phyloP scores from a whole-genome alignment of 2,797 vertebrate genomes.

The Oceanodroma leucorhoa region DNA sequence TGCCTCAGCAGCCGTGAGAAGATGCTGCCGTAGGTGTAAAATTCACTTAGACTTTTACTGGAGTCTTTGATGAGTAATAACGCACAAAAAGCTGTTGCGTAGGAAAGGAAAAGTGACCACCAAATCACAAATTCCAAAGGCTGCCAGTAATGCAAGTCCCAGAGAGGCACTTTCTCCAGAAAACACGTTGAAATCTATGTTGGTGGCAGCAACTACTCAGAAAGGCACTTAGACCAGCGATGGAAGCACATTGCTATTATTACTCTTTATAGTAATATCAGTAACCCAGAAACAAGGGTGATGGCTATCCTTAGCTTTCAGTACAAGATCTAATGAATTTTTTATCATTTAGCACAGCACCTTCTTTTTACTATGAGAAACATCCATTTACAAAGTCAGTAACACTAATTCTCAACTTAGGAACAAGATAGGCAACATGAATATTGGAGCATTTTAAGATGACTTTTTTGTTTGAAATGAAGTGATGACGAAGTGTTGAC shows the following conservation, averaged over 20 bases:
- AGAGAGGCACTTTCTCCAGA: neutral
- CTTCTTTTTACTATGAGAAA: neutral
- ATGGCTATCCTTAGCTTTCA: neutral
- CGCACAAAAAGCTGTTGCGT: neutral
- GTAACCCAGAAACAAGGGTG: neutral
- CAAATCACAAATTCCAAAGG: neutral
- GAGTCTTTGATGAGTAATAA: neutral
- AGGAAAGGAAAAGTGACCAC: neutral
- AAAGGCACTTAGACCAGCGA: neutral
- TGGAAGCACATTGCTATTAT: neutral
- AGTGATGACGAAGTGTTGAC: no score
- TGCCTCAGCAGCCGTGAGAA: neutral
- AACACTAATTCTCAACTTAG: neutral
- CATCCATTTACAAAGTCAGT: neutral
- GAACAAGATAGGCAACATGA: accelerated
- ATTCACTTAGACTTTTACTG: neutral
- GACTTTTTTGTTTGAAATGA: neutral
- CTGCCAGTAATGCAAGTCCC: neutral
- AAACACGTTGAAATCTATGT: neutral
- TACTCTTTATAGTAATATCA: neutral
- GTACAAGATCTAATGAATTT: neutral
- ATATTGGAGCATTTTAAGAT: neutral
- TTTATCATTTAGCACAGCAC: neutral
- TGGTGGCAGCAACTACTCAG: neutral
- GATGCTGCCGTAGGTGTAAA: neutral